These are phyloP conservation scores for Poeciliopsis paucimaculata DNA, from an alignment of 2,797 vertebrate genomes.

Conservation along the genomic window DNA sequence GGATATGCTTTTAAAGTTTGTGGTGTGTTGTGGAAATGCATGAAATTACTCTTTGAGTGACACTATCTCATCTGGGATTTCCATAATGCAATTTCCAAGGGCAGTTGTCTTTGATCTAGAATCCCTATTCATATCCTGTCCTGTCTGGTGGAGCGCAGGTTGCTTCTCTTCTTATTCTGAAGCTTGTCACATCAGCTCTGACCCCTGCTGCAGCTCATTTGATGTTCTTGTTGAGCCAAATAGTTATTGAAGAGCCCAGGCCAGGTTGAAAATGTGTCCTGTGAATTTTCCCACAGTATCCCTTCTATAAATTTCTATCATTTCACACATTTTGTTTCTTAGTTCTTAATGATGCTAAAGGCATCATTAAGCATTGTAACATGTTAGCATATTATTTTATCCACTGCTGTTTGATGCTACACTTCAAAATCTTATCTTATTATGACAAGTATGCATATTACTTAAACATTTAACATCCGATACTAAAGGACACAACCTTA, in stretches of 20 bases:
- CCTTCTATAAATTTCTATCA: constrained; percentile 6
- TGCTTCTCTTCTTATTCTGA: constrained; percentile 58
- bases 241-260: constrained; percentile 19
- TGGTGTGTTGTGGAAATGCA: constrained; percentile 64
- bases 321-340: not conserved
- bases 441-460: not conserved
- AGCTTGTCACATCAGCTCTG: constrained; percentile 70
- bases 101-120: constrained; percentile 78
- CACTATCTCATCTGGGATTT: constrained; percentile 78
- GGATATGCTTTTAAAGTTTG: constrained; percentile 66
- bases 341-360: not conserved
- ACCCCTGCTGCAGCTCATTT: constrained; percentile 61
- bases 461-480: not conserved
- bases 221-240: constrained; percentile 27
- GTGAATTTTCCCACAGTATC: constrained; percentile 33
- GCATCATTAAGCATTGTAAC: not conserved
- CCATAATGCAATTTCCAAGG: constrained; percentile 81
- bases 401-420: not conserved
- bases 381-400: not conserved
- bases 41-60: constrained; percentile 76
- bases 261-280: constrained; percentile 40
- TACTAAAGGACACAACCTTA: not conserved
- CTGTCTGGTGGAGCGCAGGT: constrained; percentile 66
- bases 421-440: not conserved
- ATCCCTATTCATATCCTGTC: constrained; percentile 77